Percentiles rank a stretch among this genome's conserved stretches.
These are phyloP conservation scores for Acropora yongei DNA, from an alignment of 64 coral and sea anemone species.

Conservation along the genomic window DNA sequence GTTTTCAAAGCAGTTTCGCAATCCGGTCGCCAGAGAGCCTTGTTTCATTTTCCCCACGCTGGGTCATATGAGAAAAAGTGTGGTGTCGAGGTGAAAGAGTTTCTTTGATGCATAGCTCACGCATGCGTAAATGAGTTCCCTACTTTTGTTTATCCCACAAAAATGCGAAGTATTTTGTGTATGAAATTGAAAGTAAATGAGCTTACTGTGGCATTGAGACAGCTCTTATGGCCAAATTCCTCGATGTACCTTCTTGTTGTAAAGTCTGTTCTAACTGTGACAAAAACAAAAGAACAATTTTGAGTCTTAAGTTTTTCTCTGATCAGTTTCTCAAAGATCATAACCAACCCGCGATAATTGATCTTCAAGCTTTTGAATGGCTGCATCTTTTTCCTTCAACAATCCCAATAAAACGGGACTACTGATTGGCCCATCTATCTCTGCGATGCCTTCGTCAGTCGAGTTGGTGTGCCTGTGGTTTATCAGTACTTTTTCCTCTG, in stretches of 20 bases:
- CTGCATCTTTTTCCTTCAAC: constrained; percentile 73
- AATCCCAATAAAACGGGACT: constrained; percentile 49
- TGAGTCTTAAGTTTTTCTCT: background rate
- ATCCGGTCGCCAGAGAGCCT: too few species aligned
- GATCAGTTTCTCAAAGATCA: background rate
- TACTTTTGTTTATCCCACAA: background rate
- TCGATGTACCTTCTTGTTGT: constrained; percentile 66
- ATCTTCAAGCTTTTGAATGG: constrained; percentile 49
- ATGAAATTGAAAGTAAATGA: background rate
- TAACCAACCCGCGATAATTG: constrained; percentile 45
- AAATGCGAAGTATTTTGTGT: background rate
- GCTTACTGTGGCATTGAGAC: constrained; percentile 78
- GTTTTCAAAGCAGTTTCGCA: too few species aligned
- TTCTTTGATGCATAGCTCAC: too few species aligned
- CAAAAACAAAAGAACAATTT: background rate
- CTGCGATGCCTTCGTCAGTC: constrained; percentile 73
- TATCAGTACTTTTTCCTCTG: background rate
- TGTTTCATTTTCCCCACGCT: too few species aligned
- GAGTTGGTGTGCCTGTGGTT: background rate
- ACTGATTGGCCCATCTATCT: constrained; percentile 67
- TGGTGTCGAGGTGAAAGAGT: too few species aligned
- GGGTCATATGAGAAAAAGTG: too few species aligned
- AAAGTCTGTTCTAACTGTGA: constrained; percentile 77
- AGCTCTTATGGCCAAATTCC: constrained; percentile 75
- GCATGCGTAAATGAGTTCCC: too few species aligned